These are phyloP conservation scores for Odontophorus gujanensis DNA, from an alignment of 2,113 vertebrate genomes.

Conservation along the genomic window DNA sequence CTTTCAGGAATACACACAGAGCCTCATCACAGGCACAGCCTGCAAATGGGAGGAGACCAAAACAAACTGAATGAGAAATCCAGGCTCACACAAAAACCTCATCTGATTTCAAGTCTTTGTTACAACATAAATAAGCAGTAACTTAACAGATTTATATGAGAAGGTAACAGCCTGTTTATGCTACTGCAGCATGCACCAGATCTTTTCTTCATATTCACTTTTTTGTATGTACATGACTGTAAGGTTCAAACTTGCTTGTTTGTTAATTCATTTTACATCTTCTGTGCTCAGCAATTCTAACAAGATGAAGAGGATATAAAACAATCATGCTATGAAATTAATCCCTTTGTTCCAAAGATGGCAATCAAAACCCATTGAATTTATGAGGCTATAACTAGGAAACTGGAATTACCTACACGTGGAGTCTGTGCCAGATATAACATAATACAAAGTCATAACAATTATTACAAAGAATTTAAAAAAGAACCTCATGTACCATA, in stretches of 20 bases:
- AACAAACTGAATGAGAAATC: neutral
- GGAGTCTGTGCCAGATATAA: neutral
- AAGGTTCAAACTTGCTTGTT: neutral
- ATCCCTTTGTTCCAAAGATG: constrained; percentile 20
- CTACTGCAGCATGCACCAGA: neutral
- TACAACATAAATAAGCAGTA: neutral
- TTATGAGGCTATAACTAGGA: neutral
- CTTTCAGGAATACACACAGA: rapidly evolving
- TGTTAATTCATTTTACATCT: neutral
- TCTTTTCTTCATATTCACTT: neutral
- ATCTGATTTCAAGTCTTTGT: neutral
- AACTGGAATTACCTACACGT: neutral
- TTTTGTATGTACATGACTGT: neutral
- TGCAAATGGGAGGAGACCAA: neutral
- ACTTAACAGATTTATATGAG: neutral
- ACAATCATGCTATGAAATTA: neutral
- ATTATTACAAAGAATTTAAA: neutral
- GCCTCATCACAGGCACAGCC: rapidly evolving
- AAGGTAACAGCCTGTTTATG: neutral
- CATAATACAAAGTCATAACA: neutral
- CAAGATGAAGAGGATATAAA: neutral
- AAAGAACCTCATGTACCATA: neutral
- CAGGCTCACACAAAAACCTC: neutral
- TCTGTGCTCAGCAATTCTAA: neutral
- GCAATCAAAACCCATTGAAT: neutral